Base-by-base conservation (phyloP, 1,140 invertebrate genomes). In the Neotoxoptera formosana region DNA sequence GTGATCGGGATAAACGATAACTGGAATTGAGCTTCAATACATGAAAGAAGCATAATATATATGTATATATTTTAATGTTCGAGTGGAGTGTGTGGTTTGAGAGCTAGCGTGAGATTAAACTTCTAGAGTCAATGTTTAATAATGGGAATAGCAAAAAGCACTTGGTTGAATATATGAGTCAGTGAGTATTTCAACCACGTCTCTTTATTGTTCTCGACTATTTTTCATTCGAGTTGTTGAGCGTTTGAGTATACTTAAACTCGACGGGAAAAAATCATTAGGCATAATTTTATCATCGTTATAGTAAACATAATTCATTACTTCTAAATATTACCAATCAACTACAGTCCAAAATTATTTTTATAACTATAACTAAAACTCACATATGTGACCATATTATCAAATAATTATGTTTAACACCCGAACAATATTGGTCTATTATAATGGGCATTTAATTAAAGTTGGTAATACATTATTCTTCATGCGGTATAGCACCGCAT, bases 1-100 rank as follows among this genome's bases (percentile, higher is more conserved):
- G 90, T 91, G 90, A 91, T 91, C 67, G 23, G 90, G 90, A 48
- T 81, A 36, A 81, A 91, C 41, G 41, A 91, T 91, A 81, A 25
- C n/a, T 34, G 41, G 67, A 83, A 48, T 91, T 91, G 34, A 30
- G 41, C 20, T 91, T 48, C 21, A 11, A n/a, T 21, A n/a, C 45
- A 81, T 8, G 56, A 20, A 81, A 91, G n/a, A 8, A 17, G 17
- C 60, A n/a, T 87, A 14, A 87, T 87, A 48, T n/a, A n/a, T 89
- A 89, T 89, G 14, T 89, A 34, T 89, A 36, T 36, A 56, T 36
- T 34, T 53, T 34, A 21, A 48, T 53, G 30, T 53, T 14, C n/a
- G 48, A 21, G 51, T 56, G 87, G 34, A 34, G 87, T 7, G 48
- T 36, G 41, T 20, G 7, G 45, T 90, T 14, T 8, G 25, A 67